Evolutionary conservation across 2,113 vertebrate species (phyloP), one percentile per base, ranked within the genome.

Genomic region (Phodopus roborovskii): DNA sequence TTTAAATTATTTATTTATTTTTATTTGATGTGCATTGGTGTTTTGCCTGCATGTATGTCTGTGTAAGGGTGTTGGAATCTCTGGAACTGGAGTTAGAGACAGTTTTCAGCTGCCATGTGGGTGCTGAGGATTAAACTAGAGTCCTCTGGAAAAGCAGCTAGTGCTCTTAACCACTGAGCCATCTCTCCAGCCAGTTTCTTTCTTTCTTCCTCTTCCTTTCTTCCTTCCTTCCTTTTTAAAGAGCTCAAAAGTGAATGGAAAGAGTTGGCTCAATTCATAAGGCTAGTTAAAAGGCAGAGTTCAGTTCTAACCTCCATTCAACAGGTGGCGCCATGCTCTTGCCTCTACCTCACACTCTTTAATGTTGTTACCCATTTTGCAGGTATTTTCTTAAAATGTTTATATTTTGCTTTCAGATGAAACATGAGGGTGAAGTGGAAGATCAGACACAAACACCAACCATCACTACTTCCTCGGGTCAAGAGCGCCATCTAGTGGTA

Each of bases 401-500:
- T 92, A 0, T 79, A 60, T 78, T 96, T 89, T 91, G 11, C 22
- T 94, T 62, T 81, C 42, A 17, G 71, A n/a, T 78, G 85, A 15
- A 77, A 58, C 39, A 39, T 9, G 50, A 28, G 1, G 1, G 3
- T 3, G 62, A 16, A 19, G 11, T 0, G 3, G 9, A 7, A 9
- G 19, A 42, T 86, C 20, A 86, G 71, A 17, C 20, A 42, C 4
- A 79, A 16, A 19, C 73, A 50, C 11, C 82, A 94, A 66, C 1
- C 6, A 96, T 84, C 19, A 87, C 45, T 90, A 53, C 45, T 84
- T 84, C 66, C 64, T 77, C 12, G 92, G 93, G 90, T 26, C 48
- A 85, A 94, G 77, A 24, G 45, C 84, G 94, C 96, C 97, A 92
- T 39, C 97, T 98, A 97, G 97, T 96, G 96, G 97, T 62, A 53